A percentile compares a stretch with the other conserved stretches of the same genome.
Evolutionary conservation across 2,888 invertebrate genomes (phyloP).

Genomic region (Hirtodrosophila alboralis): DNA sequence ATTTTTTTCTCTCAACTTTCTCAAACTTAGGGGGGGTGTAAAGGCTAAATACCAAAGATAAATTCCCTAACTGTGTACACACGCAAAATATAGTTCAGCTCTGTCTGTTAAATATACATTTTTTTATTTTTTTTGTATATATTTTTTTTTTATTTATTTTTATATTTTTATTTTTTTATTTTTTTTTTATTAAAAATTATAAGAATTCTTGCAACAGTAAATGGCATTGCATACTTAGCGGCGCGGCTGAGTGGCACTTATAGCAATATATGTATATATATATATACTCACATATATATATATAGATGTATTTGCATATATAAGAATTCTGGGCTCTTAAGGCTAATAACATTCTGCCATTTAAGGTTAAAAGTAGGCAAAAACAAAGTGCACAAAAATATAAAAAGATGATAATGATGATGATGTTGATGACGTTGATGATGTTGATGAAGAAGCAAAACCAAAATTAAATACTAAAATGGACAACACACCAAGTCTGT

Average conservation of each 20-base stretch:
- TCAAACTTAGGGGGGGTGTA: too few species aligned
- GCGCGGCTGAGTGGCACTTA: constrained; percentile 26
- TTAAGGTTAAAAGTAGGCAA: constrained; percentile 38
- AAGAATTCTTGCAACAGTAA: not conserved
- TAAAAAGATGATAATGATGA: constrained; percentile 6
- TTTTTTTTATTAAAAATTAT: too few species aligned
- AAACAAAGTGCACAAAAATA: constrained; percentile 6
- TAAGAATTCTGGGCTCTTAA: constrained; percentile 40
- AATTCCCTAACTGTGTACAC: too few species aligned
- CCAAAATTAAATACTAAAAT: constrained; percentile 31
- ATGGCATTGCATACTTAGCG: constrained; percentile 55
- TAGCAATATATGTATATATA: not conserved
- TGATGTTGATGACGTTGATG: too few species aligned
- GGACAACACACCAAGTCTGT: constrained; percentile 17
- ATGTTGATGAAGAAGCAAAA: constrained; percentile 3
- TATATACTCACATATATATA: not conserved
- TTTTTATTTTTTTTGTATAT: too few species aligned
- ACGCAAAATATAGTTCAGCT: too few species aligned
- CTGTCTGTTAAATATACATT: too few species aligned
- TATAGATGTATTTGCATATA: constrained; percentile 3
- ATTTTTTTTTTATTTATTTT: too few species aligned
- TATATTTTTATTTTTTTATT: too few species aligned
- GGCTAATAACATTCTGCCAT: constrained; percentile 66
- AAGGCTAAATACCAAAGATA: too few species aligned
- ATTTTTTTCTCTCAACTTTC: too few species aligned